These are phyloP conservation scores for Cygnus atratus DNA, from an alignment of 2,113 vertebrate species.

Conservation along the genomic window DNA sequence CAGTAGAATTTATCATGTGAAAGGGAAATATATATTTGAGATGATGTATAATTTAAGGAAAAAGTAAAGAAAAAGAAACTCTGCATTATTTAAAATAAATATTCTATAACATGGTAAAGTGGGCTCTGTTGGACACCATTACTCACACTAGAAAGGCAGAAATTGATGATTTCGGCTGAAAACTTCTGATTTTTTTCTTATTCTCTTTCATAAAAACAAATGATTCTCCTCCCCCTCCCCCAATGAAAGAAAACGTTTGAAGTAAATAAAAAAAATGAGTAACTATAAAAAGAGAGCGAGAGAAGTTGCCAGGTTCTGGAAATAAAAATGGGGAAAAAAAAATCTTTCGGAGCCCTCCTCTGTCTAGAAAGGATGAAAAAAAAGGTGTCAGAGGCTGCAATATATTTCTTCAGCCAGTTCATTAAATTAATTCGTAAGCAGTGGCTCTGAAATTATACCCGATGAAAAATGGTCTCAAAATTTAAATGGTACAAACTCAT, in stretches of 20 bases:
- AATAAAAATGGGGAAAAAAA: conserved; percentile 64
- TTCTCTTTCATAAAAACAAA: conserved; percentile 23
- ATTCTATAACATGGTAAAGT: conserved; percentile 50
- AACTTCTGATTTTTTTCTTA: conserved; percentile 32
- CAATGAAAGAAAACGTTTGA: conserved; percentile 41
- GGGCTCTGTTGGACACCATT: conserved; percentile 60
- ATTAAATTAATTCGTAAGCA: conserved; percentile 99
- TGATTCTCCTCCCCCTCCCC: not conserved
- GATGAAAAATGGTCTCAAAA: conserved; percentile 99
- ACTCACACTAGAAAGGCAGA: conserved; percentile 65
- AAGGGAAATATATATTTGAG: conserved; percentile 73
- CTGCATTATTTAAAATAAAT: conserved; percentile 77
- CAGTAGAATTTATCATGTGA: conserved; percentile 76
- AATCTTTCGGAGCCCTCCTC: conserved; percentile 75
- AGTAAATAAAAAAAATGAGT: conserved; percentile 70
- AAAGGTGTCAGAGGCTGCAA: conserved; percentile 94
- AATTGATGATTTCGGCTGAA: conserved; percentile 61
- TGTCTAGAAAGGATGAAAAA: conserved; percentile 79
- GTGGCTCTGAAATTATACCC: conserved; percentile 94
- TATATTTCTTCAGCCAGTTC: conserved; percentile 97
- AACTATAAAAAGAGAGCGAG: conserved; percentile 77
- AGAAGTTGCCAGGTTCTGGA: conserved; percentile 72
- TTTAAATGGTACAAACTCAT: conserved; percentile 99
- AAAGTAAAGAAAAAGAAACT: conserved; percentile 67
- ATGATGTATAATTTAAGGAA: conserved; percentile 74